Conservation (phyloP, 2,888 invertebrate species). For the Platerodrilus igneus region DNA sequence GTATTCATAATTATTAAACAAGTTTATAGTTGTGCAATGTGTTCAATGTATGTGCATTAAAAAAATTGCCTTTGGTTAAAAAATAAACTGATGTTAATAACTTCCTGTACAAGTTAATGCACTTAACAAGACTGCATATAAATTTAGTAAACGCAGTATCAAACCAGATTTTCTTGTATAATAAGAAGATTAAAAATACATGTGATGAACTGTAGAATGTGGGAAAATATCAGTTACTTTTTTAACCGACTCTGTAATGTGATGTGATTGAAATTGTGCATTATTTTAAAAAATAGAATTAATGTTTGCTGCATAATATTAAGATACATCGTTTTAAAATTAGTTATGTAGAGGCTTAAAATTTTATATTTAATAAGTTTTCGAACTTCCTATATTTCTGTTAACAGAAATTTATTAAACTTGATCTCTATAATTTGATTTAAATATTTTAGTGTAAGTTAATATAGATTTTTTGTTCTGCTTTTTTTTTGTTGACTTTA, state of each 20-base stretch:
- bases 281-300: slow-evolving; percentile 14
- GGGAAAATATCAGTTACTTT: slow-evolving; percentile 16
- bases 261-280: slow-evolving; percentile 17
- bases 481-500: too few relatives aligned
- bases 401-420: too few relatives aligned
- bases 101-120: slow-evolving; percentile 20
- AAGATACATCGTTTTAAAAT: slow-evolving; percentile 11
- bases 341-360: slow-evolving; percentile 8
- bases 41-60: slow-evolving; percentile 18
- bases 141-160: slow-evolving; percentile 5
- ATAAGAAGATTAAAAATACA: slow-evolving; percentile 3
- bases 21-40: too few relatives aligned
- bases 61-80: slow-evolving; percentile 16
- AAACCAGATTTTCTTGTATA: slow-evolving; percentile 18
- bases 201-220: not conserved
- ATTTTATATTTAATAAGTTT: too few relatives aligned
- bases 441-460: too few relatives aligned
- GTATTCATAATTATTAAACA: too few relatives aligned
- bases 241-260: slow-evolving; percentile 13
- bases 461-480: slow-evolving; percentile 9
- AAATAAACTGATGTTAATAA: slow-evolving; percentile 16
- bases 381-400: too few relatives aligned
- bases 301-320: slow-evolving; percentile 1
- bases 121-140: too few relatives aligned
- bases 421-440: too few relatives aligned